Evolutionary conservation across 2,113 vertebrate species (phyloP).

Genomic region (Pelecanoides urinatrix): DNA sequence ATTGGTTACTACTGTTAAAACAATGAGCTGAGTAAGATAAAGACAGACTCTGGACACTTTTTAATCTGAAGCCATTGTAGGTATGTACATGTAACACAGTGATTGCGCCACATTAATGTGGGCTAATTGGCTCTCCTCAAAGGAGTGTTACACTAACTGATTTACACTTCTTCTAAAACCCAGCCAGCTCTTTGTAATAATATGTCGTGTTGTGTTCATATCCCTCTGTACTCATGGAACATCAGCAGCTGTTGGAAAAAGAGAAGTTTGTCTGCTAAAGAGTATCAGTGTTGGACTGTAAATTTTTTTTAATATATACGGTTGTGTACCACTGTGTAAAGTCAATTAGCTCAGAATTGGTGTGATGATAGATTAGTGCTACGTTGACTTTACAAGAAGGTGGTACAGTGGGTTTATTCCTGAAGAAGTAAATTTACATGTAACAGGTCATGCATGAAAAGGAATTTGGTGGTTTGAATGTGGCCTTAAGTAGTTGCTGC

Average conservation of each 20-base stretch:
- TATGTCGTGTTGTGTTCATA: neutral
- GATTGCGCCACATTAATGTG: neutral
- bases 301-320: neutral
- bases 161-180: neutral
- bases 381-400: neutral
- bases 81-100: neutral
- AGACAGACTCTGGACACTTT: neutral
- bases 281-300: neutral
- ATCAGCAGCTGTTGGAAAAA: neutral
- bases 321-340: neutral
- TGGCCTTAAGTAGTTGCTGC: neutral
- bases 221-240: neutral
- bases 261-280: neutral
- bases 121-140: neutral
- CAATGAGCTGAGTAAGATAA: neutral
- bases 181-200: neutral
- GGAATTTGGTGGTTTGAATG: neutral
- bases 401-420: neutral
- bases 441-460: neutral
- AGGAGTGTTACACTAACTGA: neutral
- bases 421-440: neutral
- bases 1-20: neutral
- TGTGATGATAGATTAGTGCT: neutral
- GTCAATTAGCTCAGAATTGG: neutral
- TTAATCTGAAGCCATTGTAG: neutral